Evolutionary conservation across 2,113 vertebrate genomes (phyloP).

Genomic region (Oreochromis aureus): DNA sequence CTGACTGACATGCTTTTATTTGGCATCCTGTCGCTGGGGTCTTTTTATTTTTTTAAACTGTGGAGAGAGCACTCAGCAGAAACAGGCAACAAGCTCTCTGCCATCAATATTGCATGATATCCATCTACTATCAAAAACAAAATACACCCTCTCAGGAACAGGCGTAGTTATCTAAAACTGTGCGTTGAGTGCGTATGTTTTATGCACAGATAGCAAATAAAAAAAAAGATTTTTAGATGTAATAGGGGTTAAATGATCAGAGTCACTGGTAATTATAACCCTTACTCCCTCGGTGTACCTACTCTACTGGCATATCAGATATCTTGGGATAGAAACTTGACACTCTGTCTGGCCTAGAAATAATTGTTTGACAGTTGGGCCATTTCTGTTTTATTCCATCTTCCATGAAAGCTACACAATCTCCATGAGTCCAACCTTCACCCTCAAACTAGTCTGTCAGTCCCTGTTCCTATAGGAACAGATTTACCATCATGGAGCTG

Average conservation of each 20-base stretch:
- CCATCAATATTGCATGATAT: slow-evolving; percentile 60
- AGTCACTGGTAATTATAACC: neutral
- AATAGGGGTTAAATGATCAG: neutral
- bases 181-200: slow-evolving; percentile 25
- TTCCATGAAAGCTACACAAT: neutral
- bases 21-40: neutral
- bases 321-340: neutral
- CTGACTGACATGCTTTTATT: neutral
- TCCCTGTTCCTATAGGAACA: neutral
- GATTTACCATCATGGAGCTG: neutral
- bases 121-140: slow-evolving; percentile 48
- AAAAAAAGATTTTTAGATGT: neutral
- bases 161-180: slow-evolving; percentile 1
- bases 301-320: neutral
- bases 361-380: neutral
- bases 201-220: slow-evolving; percentile 14
- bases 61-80: slow-evolving; percentile 39
- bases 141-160: slow-evolving; percentile 43
- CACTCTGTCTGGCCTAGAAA: neutral
- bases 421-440: neutral
- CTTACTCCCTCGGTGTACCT: neutral
- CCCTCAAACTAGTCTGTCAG: neutral
- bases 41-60: neutral
- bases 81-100: slow-evolving; percentile 24
- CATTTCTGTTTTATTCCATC: neutral